Conservation (phyloP, 2,797 vertebrate genomes). For the Capromys pilorides region DNA sequence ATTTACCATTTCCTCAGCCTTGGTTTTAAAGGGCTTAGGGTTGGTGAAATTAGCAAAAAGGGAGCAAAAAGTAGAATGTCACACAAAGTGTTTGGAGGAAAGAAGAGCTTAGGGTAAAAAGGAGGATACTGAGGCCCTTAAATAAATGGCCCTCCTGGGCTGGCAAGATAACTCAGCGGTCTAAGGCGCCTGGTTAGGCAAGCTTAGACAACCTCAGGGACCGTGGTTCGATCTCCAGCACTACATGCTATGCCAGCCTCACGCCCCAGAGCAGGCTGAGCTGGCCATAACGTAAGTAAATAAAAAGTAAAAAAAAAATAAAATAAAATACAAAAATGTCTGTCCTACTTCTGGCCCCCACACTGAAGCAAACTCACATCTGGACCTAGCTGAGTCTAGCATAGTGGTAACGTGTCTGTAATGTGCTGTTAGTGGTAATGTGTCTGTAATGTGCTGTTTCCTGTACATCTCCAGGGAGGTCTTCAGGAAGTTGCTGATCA, state of each 20-base stretch:
- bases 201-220: too few species aligned
- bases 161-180: too few species aligned
- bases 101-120: background rate
- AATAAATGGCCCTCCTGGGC: background rate
- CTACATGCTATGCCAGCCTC: too few species aligned
- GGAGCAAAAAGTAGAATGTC: background rate
- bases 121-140: background rate
- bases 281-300: too few species aligned
- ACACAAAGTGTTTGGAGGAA: background rate
- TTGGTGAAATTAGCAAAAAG: slow-evolving; percentile 30
- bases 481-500: slow-evolving; percentile 99
- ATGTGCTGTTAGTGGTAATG: background rate
- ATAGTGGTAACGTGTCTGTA: background rate
- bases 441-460: background rate
- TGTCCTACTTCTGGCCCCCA: background rate
- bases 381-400: background rate
- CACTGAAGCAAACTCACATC: background rate
- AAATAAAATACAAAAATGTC: too few species aligned
- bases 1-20: slow-evolving; percentile 11
- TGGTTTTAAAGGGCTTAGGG: slow-evolving; percentile 1
- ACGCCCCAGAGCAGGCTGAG: too few species aligned
- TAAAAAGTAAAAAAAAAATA: too few species aligned
- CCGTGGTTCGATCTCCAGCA: too few species aligned
- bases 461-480: slow-evolving; percentile 89
- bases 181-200: too few species aligned